Evolutionary conservation across 2,113 vertebrate genomes (phyloP).

Genomic region (Cyprinus carpio): DNA sequence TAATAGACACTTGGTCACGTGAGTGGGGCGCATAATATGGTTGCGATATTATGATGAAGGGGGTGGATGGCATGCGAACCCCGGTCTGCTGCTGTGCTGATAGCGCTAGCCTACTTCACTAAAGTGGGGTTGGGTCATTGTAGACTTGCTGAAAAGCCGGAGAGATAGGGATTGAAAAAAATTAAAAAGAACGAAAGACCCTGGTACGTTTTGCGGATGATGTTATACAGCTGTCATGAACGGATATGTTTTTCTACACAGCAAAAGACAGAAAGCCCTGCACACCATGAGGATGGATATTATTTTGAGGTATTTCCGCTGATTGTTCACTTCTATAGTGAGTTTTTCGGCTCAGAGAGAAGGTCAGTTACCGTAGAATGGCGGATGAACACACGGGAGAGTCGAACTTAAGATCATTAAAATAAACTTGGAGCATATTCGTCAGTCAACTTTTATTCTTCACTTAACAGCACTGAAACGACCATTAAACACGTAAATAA

Average conservation of each 20-base stretch:
- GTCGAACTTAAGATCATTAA: not conserved
- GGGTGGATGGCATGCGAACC: conserved; percentile 71
- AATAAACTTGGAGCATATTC: conserved; percentile 1
- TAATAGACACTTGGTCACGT: conserved; percentile 98
- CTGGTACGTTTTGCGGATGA: conserved; percentile 66
- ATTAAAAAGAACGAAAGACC: conserved; percentile 15
- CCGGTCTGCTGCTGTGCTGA: conserved; percentile 85
- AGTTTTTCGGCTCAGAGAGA: conserved; percentile 89
- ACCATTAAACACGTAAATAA: not conserved
- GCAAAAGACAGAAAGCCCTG: conserved; percentile 64
- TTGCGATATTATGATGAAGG: conserved; percentile 89
- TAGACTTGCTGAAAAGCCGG: conserved; percentile 59
- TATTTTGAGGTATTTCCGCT: conserved; percentile 99
- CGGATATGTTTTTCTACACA: conserved; percentile 77
- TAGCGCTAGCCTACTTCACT: conserved; percentile 87
- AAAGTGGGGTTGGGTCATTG: conserved; percentile 82
- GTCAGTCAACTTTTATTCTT: not conserved
- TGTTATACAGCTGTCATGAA: conserved; percentile 73
- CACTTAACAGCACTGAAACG: not conserved
- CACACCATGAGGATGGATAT: conserved; percentile 92
- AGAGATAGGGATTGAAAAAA: conserved; percentile 25
- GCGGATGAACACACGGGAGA: not conserved
- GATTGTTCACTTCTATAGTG: conserved; percentile 96
- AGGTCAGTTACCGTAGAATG: conserved; percentile 81
- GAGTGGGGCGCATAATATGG: conserved; percentile 91